Base-by-base conservation (phyloP, 2,797 vertebrate species). In the Merluccius polli region DNA sequence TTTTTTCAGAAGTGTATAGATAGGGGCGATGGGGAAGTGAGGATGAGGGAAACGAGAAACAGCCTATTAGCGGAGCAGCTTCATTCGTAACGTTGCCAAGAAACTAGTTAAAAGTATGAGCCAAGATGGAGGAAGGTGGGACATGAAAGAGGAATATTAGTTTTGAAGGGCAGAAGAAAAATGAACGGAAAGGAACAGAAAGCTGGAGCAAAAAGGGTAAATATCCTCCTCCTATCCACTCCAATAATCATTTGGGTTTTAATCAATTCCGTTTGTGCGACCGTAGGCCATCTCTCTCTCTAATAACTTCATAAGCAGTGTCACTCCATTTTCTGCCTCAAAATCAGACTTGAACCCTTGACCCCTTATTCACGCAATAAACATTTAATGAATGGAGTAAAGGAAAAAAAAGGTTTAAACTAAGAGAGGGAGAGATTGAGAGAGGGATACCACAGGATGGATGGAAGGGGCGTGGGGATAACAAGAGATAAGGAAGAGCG, bases 401-500 rank as follows among this genome's bases (percentile, higher is more conserved):
- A 3, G 59, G 8, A 76, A 72, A 52, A 73, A 82, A 16, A 32
- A 32, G 12, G n/a, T n/a, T n/a, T n/a, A 31, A 21, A 32, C 29
- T 30, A 13, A 32, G 29, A 8, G 29, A 7, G 69, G 63, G 63
- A 77, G 73, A 65, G 73, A 83, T 75, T 78, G 73, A 36, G 71
- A 78, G 79, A 84, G 79, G 78, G 82, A 24, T 4, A 9, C 79
- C 78, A 77, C 36, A 75, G 83, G 78, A 74, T 77, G 77, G 77
- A 80, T 44, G 82, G 78, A 80, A 84, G 73, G 82, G 79, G 41
- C 4, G n/a, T 83, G 81, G 70, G 83, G 85, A 88, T 89, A 89
- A 91, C 63, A 48, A 87, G 87, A 88, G 87, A 88, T 86, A 89
- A 89, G 88, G 71, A 77, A 86, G 79, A 86, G 82, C 85, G 69